Evolutionary conservation across 1,140 invertebrate species (phyloP).

Genomic region (Drosophila nigromelanica): DNA sequence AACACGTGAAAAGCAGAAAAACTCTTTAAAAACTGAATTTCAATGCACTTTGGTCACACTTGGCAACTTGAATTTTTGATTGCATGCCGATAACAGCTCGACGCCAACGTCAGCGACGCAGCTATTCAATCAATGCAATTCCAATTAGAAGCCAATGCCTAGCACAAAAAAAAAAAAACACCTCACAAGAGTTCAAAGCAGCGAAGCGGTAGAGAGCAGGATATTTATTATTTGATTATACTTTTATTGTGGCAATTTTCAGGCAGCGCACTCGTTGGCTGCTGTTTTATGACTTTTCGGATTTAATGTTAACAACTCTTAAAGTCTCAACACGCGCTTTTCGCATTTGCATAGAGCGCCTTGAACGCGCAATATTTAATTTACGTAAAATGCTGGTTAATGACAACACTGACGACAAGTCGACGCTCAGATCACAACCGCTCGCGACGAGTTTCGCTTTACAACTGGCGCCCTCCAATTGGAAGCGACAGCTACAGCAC

Average conservation of each 20-base stretch:
- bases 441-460: slow-evolving; percentile 59
- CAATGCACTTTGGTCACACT: slow-evolving; percentile 59
- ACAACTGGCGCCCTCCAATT: slow-evolving; percentile 58
- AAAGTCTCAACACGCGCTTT: slow-evolving; percentile 6
- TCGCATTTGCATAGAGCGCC: slow-evolving; percentile 12
- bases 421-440: slow-evolving; percentile 43
- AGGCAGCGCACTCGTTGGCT: not conserved
- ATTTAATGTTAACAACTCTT: slow-evolving; percentile 26
- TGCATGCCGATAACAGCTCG: slow-evolving; percentile 11
- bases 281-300: slow-evolving; percentile 40
- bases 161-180: too few species aligned
- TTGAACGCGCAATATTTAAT: slow-evolving; percentile 4
- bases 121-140: slow-evolving; percentile 33
- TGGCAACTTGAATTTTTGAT: slow-evolving; percentile 16
- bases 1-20: not conserved
- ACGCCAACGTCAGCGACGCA: slow-evolving; percentile 15
- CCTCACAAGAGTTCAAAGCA: slow-evolving; percentile 11
- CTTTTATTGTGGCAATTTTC: slow-evolving; percentile 23
- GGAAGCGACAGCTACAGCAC: slow-evolving; percentile 37
- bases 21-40: slow-evolving; percentile 33
- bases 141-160: slow-evolving; percentile 22
- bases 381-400: slow-evolving; percentile 35
- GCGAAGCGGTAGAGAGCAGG: slow-evolving; percentile 1
- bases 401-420: slow-evolving; percentile 15
- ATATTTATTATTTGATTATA: not conserved